Base-by-base conservation (phyloP, 2,113 vertebrate genomes). In the Sialia sialis region DNA sequence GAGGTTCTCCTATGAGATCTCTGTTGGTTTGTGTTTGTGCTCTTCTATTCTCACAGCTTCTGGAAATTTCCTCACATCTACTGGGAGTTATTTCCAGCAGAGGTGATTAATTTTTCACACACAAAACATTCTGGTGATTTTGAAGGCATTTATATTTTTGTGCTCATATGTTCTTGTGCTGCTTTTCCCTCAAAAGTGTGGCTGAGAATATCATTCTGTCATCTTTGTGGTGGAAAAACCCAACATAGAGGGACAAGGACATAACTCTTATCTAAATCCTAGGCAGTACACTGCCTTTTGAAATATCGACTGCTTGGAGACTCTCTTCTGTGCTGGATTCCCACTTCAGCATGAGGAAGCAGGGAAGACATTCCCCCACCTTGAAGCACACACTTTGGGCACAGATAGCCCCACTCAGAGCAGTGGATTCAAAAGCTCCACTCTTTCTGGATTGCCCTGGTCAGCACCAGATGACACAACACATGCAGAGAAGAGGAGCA, bases 211-310 rank as follows among this genome's bases (percentile, higher is more conserved):
- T 38, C 2, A 76, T 44, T 64, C 25, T 54, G 30, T 62, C 73
- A 58, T 84, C 82, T 73, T 77, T 26, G 20, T 22, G 9, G 54
- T 32, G 54, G 25, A 54, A 60, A 62, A 54, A 5, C 1, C 5
- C 0, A 3, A 48, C 25, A 34, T 5, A 34, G 0, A 54, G 39
- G 20, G 16, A 54, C n/a, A 78, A 34, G 38, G 17, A 51, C 16
- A 18, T 39, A 7, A 7, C 25, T 4, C 1, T 30, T 60, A 39
- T n/a, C 51, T 51, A 64, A 86, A 59, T 52, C 36, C n/a, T 23
- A 69, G 30, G 59, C 67, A 63, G 11, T 30, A 55, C 18, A 5
- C 22, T 41, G 30, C 19, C 32, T 81, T 80, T 74, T 66, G 51
- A 80, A 64, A 52, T 4, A 67, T 16, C 7, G 9, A 4, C 21